These are phyloP conservation scores for Metridium senile DNA, from an alignment of 92 coral and sea anemone genomes.

Conservation along the genomic window DNA sequence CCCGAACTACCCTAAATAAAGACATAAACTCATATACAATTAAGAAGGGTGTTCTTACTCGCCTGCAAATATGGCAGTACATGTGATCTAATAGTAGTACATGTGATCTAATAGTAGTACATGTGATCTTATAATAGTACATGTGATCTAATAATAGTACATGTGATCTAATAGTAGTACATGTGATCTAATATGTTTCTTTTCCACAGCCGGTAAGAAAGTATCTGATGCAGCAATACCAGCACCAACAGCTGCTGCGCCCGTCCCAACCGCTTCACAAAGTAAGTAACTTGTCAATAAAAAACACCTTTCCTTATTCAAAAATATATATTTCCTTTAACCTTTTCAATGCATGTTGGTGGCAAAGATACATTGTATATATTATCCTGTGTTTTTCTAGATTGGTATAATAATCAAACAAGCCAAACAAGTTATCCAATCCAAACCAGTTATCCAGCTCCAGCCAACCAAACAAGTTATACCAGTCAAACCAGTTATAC, in stretches of 20 bases:
- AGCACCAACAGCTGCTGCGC: constrained; percentile 12
- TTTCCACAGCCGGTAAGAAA: background rate
- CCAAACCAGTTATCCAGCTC: background rate
- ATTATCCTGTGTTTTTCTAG: background rate
- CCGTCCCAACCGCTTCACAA: constrained; percentile 13
- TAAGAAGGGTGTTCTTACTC: too few relatives aligned
- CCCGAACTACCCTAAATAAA: too few relatives aligned
- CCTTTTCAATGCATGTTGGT: too few relatives aligned
- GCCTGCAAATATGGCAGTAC: too few relatives aligned
- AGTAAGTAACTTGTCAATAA: background rate
- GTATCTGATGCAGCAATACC: constrained; percentile 3
- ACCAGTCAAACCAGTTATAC: background rate
- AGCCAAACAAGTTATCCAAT: background rate
- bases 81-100: too few relatives aligned
- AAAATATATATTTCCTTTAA: too few relatives aligned
- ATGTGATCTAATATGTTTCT: too few relatives aligned
- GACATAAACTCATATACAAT: too few relatives aligned
- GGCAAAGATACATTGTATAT: background rate
- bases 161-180: too few relatives aligned
- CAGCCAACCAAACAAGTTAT: constrained; percentile 1
- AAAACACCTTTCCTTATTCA: background rate
- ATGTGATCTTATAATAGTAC: too few relatives aligned
- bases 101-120: too few relatives aligned
- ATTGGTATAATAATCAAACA: constrained; percentile 14
- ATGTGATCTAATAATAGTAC: too few relatives aligned